Conservation (phyloP, 2,113 vertebrate species). For the Ophiodon elongatus region DNA sequence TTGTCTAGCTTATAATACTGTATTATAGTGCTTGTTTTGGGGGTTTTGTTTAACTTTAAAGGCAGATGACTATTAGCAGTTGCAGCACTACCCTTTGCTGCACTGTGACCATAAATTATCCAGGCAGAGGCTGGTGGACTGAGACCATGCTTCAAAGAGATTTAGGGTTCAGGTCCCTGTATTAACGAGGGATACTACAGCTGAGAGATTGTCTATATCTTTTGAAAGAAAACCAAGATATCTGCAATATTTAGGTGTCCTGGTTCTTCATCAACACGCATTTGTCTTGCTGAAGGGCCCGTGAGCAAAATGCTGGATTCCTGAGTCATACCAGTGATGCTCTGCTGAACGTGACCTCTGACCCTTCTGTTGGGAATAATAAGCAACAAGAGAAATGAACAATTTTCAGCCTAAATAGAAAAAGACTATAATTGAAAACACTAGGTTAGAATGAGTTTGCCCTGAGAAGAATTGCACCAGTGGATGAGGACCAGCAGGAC, state of each 20-base stretch:
- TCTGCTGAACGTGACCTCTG: slow-evolving; percentile 2
- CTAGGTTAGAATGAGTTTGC: background rate
- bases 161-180: background rate
- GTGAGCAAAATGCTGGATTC: background rate
- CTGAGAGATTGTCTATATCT: background rate
- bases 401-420: background rate
- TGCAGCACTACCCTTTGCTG: background rate
- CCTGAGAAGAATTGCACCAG: slow-evolving; percentile 6
- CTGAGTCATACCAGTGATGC: background rate
- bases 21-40: background rate
- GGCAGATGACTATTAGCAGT: background rate
- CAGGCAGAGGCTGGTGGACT: background rate
- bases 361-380: background rate
- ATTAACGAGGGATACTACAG: background rate
- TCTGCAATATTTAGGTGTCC: background rate
- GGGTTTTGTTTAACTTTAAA: background rate
- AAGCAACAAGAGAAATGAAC: slow-evolving; percentile 12
- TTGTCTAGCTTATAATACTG: background rate
- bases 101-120: background rate
- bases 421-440: background rate
- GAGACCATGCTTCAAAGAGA: background rate
- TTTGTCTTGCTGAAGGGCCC: background rate
- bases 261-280: background rate
- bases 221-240: background rate
- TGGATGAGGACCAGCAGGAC: slow-evolving; percentile 32